Base-by-base conservation (phyloP, 2,797 vertebrate genomes). In the Decapterus maruadsi region DNA sequence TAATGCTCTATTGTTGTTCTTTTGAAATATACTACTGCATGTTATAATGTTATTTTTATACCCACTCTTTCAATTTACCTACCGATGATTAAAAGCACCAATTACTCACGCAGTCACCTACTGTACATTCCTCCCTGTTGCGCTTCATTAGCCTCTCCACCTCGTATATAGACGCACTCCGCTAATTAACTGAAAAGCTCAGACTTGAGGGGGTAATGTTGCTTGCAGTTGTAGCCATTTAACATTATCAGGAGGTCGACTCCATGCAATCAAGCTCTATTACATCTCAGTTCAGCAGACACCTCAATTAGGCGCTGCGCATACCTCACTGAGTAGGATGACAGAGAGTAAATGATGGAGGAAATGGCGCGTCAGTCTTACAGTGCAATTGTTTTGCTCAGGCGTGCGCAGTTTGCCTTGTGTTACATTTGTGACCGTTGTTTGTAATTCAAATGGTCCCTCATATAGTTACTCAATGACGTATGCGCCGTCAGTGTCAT, bases 131-230 rank as follows among this genome's bases (percentile, higher is more conserved):
- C 16, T 65, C 55, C 26, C 22, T 4, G 46, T 36, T 82, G 48
- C 3, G 8, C 80, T 71, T 87, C 72, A 80, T 84, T 70, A 84
- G 63, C 20, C 60, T 43, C 45, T 11, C 34, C 9, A n/a, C 31
- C 62, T 65, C 46, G 42, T 65, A 40, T 34, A 58, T 34, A 58
- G 34, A 72, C 51, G 26, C 38, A 70, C 78, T 83, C 12, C 6
- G 29, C 31, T 75, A 67, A 86, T 88, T 71, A 80, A 84, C 76
- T 87, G 46, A 80, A 78, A 68, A 53, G 62, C 67, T 81, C 13
- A 1, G 34, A 73, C 48, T 79, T 78, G 51, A 71, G 68, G 59
- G 59, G 57, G 78, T 80, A 89, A 88, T 87, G 83, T 81, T 74
- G 77, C 79, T 65, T 75, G 72, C 60, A 71, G 50, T 78, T 71